Conservation (phyloP, 2,888 invertebrate genomes). For the Coleophora deauratella region DNA sequence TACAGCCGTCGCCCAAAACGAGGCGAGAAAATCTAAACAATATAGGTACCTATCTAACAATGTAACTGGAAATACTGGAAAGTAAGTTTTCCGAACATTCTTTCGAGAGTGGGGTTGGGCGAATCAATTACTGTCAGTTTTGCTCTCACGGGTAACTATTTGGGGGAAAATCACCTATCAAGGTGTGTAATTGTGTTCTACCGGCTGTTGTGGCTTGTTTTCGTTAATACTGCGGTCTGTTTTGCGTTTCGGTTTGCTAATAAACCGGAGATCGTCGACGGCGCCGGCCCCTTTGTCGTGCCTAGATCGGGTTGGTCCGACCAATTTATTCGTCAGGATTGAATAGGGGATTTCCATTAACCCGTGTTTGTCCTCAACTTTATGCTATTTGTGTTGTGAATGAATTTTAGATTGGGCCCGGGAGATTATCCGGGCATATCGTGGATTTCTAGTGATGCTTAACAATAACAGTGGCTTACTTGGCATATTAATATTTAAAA, state of each 20-base stretch:
- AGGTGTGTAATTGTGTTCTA: slow-evolving; percentile 27
- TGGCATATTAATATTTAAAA: background rate
- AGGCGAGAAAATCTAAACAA: slow-evolving; percentile 13
- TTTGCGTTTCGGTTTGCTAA: slow-evolving; percentile 44
- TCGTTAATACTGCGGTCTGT: slow-evolving; percentile 40
- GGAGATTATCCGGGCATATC: background rate
- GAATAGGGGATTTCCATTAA: slow-evolving; percentile 40
- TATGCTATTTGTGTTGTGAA: slow-evolving; percentile 12
- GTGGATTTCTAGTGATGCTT: background rate
- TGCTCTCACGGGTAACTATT: slow-evolving; percentile 35
- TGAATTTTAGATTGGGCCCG: slow-evolving; percentile 5
- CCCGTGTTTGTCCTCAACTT: slow-evolving; percentile 29
- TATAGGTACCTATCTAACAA: slow-evolving; percentile 8
- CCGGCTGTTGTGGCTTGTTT: slow-evolving; percentile 32
- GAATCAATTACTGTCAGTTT: slow-evolving; percentile 54
- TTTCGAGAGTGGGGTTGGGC: slow-evolving; percentile 21
- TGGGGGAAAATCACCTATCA: slow-evolving; percentile 46
- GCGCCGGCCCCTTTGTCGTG: slow-evolving; percentile 39
- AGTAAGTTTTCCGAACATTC: slow-evolving; percentile 16
- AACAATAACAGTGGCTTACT: slow-evolving; percentile 1
- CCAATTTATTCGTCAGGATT: slow-evolving; percentile 46
- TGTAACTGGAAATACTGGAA: slow-evolving; percentile 3
- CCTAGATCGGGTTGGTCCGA: slow-evolving; percentile 34
- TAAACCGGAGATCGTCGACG: slow-evolving; percentile 46
- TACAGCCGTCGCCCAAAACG: slow-evolving; percentile 15